Conservation (phyloP, 2,888 invertebrate genomes). For the Acrocyrtus sp. region DNA sequence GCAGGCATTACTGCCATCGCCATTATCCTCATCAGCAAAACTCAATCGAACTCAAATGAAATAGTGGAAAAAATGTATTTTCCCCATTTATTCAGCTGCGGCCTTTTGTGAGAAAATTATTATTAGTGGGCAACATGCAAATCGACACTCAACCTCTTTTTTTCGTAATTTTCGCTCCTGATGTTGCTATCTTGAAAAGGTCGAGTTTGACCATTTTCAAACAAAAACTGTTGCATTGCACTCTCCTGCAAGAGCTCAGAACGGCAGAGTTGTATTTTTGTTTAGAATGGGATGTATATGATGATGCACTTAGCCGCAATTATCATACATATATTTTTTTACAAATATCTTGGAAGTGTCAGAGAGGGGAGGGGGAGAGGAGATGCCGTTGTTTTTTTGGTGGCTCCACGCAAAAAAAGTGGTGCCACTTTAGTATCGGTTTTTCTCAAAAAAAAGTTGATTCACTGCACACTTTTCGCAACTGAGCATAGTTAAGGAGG, state of each 20-base stretch:
- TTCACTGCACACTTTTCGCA: neutral
- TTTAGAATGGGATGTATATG: neutral
- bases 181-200: too few relatives aligned
- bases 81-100: constrained; percentile 13
- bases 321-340: neutral
- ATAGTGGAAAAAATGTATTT: neutral
- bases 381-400: neutral
- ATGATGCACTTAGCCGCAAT: too few relatives aligned
- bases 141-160: constrained; percentile 7
- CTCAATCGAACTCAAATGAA: constrained; percentile 10
- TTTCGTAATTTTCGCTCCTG: too few relatives aligned
- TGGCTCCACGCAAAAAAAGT: neutral
- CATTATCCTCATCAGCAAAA: constrained; percentile 16
- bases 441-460: too few relatives aligned
- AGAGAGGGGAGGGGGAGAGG: neutral
- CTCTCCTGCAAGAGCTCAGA: too few relatives aligned
- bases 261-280: neutral
- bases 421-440: too few relatives aligned
- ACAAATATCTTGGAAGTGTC: too few relatives aligned
- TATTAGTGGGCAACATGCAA: constrained; percentile 19
- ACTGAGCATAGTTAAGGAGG: too few relatives aligned
- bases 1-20: constrained; percentile 19
- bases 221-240: too few relatives aligned
- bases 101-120: constrained; percentile 14
- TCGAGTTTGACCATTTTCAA: too few relatives aligned